phyloP scores from a whole-genome alignment of 2,113 vertebrate species.

The Kryptolebias marmoratus region DNA sequence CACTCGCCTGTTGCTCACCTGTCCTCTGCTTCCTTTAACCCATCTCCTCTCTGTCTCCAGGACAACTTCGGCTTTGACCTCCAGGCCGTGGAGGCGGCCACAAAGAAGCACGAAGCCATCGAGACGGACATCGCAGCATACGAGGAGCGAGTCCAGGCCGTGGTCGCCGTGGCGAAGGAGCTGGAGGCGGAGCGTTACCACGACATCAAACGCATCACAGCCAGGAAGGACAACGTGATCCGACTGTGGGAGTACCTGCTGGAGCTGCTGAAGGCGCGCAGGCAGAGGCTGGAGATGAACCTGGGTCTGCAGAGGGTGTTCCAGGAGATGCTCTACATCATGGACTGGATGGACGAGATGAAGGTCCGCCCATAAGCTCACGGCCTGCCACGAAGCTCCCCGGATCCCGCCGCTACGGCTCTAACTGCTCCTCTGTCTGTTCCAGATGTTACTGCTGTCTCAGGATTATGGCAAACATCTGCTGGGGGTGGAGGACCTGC shows the following conservation, averaged over 20 bases:
- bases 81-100: conserved; percentile 80
- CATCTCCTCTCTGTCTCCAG: conserved; percentile 18
- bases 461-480: conserved; percentile 97
- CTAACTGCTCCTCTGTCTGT: background rate
- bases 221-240: conserved; percentile 93
- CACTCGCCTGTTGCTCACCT: background rate
- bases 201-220: conserved; percentile 91
- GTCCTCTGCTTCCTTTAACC: background rate
- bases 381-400: too few species aligned
- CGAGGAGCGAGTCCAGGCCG: conserved; percentile 93
- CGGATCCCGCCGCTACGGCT: too few species aligned
- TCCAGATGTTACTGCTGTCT: conserved; percentile 91
- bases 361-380: conserved; percentile 80
- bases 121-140: conserved; percentile 96
- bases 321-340: conserved; percentile 98
- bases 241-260: conserved; percentile 96
- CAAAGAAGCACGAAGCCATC: conserved; percentile 96
- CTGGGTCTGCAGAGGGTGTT: conserved; percentile 94
- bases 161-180: conserved; percentile 90
- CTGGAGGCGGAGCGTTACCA: conserved; percentile 93
- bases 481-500: conserved; percentile 92
- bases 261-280: conserved; percentile 90
- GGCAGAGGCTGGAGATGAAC: conserved; percentile 93
- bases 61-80: conserved; percentile 72
- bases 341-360: conserved; percentile 99